Percentiles rank a stretch among this genome's conserved stretches.
phyloP scores from a whole-genome alignment of 2,113 vertebrate species.

The Xerus inauris region DNA sequence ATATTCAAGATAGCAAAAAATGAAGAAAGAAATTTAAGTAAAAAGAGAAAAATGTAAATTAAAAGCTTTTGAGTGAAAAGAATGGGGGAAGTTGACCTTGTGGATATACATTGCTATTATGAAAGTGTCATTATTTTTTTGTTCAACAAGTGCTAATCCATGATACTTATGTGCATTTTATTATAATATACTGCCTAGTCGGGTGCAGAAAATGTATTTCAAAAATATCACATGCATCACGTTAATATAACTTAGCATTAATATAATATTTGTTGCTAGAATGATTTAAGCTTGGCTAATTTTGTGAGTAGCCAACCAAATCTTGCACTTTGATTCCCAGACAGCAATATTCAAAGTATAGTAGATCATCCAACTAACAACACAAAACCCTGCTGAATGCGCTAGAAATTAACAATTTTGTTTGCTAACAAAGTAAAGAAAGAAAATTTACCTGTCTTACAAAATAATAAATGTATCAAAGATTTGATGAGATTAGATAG shows the following conservation, averaged over 20 bases:
- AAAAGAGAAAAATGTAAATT: neutral
- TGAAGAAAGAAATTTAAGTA: neutral
- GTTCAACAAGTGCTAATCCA: neutral
- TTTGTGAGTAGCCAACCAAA: neutral
- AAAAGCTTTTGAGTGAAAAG: neutral
- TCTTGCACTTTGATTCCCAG: neutral
- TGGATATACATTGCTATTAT: neutral
- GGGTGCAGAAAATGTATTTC: neutral
- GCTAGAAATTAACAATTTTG: neutral
- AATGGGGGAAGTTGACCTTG: neutral
- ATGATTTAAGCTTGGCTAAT: neutral
- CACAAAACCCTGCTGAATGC: neutral
- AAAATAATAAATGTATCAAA: neutral
- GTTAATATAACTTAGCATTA: neutral
- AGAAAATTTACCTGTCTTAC: neutral
- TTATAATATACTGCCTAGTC: neutral
- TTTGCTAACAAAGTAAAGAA: conserved; percentile 8
- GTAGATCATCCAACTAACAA: neutral
- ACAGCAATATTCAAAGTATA: neutral
- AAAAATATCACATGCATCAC: neutral
- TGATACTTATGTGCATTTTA: neutral
- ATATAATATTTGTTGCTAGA: neutral
- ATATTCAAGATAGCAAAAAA: neutral
- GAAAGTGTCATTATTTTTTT: neutral
- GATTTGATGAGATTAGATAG: neutral